Percentiles rank a stretch among this genome's conserved stretches.
These are phyloP conservation scores for Danio kyathit DNA, from an alignment of 2,797 vertebrate species.

Conservation along the genomic window DNA sequence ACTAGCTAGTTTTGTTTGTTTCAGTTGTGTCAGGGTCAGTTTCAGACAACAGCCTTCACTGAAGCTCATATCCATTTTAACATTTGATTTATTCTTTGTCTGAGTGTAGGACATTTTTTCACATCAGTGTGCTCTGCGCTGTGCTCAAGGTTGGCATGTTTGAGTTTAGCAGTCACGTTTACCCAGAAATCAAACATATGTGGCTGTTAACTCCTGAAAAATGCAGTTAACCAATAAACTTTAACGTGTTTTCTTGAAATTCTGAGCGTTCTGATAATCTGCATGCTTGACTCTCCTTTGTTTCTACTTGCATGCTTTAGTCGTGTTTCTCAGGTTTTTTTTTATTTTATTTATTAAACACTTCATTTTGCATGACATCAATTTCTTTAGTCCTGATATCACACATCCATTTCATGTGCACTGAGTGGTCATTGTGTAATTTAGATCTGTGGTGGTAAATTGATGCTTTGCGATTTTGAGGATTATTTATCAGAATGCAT, in stretches of 20 bases:
- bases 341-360: too few relatives aligned
- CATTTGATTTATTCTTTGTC: neutral
- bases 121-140: neutral
- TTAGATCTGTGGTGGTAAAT: too few relatives aligned
- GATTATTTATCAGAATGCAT: too few relatives aligned
- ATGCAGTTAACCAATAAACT: neutral
- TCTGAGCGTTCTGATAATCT: neutral
- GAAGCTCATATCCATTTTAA: neutral
- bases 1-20: constrained; percentile 10
- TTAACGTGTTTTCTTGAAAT: neutral
- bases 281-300: neutral
- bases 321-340: neutral
- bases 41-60: neutral
- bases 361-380: neutral
- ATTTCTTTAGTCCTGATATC: neutral
- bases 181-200: neutral
- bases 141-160: constrained; percentile 7
- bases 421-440: neutral
- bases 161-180: neutral
- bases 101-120: too few relatives aligned
- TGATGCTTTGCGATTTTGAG: too few relatives aligned
- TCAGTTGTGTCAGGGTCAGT: constrained; percentile 70
- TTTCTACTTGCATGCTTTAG: neutral
- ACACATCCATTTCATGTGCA: neutral
- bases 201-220: neutral